These are phyloP conservation scores for Notothenia coriiceps DNA, from an alignment of 2,113 vertebrate species.

Conservation along the genomic window DNA sequence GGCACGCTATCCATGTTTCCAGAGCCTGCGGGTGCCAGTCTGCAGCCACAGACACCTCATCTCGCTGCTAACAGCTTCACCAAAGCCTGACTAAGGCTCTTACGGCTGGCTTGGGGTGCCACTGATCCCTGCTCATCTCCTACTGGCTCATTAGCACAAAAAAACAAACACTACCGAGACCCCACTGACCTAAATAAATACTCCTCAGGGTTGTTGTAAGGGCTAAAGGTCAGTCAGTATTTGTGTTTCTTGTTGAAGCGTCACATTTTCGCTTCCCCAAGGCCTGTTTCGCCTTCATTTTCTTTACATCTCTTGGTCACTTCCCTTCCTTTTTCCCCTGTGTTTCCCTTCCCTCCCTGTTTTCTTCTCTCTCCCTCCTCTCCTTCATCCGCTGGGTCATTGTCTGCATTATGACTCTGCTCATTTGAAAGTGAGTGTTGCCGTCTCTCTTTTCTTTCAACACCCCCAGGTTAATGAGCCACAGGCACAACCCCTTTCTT, in stretches of 20 bases:
- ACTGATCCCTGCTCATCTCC: slow-evolving; percentile 77
- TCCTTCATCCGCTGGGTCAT: slow-evolving; percentile 49
- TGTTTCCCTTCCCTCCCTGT: slow-evolving; percentile 1
- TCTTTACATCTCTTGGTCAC: slow-evolving; percentile 12
- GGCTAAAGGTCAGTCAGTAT: slow-evolving; percentile 1
- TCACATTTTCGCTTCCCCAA: not conserved
- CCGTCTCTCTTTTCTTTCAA: slow-evolving; percentile 48
- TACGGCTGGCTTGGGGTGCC: slow-evolving; percentile 50
- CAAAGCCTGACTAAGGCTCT: slow-evolving; percentile 75
- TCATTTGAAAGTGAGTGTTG: slow-evolving; percentile 64
- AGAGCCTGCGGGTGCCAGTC: slow-evolving; percentile 30
- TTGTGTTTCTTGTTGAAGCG: not conserved
- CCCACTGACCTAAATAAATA: slow-evolving; percentile 62
- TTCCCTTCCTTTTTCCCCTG: slow-evolving; percentile 10
- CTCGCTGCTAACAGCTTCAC: slow-evolving; percentile 52
- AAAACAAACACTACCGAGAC: slow-evolving; percentile 41
- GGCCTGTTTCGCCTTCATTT: not conserved
- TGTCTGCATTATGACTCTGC: slow-evolving; percentile 71
- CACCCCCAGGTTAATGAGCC: slow-evolving; percentile 76
- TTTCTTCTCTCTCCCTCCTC: slow-evolving; percentile 6
- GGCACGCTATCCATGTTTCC: slow-evolving; percentile 52
- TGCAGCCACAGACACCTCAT: slow-evolving; percentile 42
- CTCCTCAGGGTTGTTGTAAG: slow-evolving; percentile 28
- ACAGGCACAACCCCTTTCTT: slow-evolving; percentile 51
- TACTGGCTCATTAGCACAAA: slow-evolving; percentile 61